Evolutionary conservation across 1,140 invertebrate genomes (phyloP), one percentile per base, ranked within the genome.

Genomic region (Hypothenemus hampei): DNA sequence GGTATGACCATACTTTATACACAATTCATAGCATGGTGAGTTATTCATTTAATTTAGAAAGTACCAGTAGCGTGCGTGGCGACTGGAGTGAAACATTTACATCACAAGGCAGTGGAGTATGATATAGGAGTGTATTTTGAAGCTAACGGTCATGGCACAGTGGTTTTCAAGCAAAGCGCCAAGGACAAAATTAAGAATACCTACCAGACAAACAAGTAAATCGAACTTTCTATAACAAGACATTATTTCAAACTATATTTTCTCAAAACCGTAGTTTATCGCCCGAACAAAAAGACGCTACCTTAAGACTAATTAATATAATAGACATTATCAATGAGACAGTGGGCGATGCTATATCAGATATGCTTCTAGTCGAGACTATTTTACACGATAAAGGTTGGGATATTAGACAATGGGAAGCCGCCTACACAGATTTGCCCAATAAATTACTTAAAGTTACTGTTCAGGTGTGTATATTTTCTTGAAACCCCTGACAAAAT

Each of bases 51-150:
- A 55, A 53, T 52, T 46, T 35, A 91, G 88, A 83, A 88, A 79
- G 80, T 97, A 41, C 89, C 90, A 21, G 90, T 95, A 3, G 81
- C 81, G 4, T 95, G 90, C 76, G 90, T 88, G 6, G 81, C 87
- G 39, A 99, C 97, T 10, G 97, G 97, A n/a, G 94, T 99, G 0
- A 99, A 99, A 73, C 82, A 98, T 77, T 75, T 99, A n/a, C 96
- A 99, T 70, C 87, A 90, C 62, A 86, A 86, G 71, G 96, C 97
- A 0, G 63, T 81, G 21, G 79, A 92, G 48, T 98, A 85, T 76
- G 96, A 99, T 69, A 86, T 99, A 66, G 97, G 96, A 3, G 81
- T 99, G 11, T 99, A 99, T 74, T 99, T 99, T 77, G 97, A 99
- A 76, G 95, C 97, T 0, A 99, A 99, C 77, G 97, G 97, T 0